Conservation (phyloP, 2,888 invertebrate species). For the Euplexia lucipara region DNA sequence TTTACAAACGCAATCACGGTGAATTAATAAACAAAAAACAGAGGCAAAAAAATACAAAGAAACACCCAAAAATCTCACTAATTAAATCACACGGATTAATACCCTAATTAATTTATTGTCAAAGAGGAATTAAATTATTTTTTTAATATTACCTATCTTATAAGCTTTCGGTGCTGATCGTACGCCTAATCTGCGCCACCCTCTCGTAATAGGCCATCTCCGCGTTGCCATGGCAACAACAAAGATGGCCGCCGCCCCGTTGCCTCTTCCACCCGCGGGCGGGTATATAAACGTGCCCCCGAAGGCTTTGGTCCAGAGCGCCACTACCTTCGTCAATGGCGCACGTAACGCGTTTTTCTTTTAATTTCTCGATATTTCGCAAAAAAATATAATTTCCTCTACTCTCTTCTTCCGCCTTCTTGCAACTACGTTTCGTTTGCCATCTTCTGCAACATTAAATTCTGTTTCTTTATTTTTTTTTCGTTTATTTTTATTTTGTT, state of each 20-base stretch:
- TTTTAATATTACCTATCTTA: conserved; percentile 68
- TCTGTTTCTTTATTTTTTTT: conserved; percentile 65
- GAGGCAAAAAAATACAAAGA: conserved; percentile 24
- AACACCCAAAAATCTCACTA: conserved; percentile 49
- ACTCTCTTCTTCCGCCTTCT: conserved; percentile 60
- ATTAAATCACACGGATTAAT: conserved; percentile 62
- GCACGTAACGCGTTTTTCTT: conserved; percentile 75
- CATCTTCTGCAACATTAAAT: conserved; percentile 63
- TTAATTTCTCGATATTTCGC: conserved; percentile 73
- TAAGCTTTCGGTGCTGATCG: conserved; percentile 74
- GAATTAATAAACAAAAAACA: conserved; percentile 40
- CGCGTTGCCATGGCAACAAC: conserved; percentile 85
- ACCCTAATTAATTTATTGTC: conserved; percentile 62
- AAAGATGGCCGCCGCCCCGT: conserved; percentile 87
- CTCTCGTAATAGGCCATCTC: conserved; percentile 91
- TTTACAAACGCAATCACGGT: conserved; percentile 41
- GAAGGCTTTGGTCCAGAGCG: conserved; percentile 79
- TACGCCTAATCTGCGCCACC: conserved; percentile 90
- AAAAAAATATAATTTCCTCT: conserved; percentile 65
- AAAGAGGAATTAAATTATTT: conserved; percentile 62
- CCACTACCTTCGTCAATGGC: conserved; percentile 79
- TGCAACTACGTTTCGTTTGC: conserved; percentile 42
- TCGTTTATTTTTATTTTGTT: conserved; percentile 62
- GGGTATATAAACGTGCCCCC: conserved; percentile 84
- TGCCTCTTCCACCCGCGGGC: conserved; percentile 72